A percentile compares a stretch with the other conserved stretches of the same genome.
Conservation (phyloP, 2,113 vertebrate genomes). For the Elephas maximus region DNA sequence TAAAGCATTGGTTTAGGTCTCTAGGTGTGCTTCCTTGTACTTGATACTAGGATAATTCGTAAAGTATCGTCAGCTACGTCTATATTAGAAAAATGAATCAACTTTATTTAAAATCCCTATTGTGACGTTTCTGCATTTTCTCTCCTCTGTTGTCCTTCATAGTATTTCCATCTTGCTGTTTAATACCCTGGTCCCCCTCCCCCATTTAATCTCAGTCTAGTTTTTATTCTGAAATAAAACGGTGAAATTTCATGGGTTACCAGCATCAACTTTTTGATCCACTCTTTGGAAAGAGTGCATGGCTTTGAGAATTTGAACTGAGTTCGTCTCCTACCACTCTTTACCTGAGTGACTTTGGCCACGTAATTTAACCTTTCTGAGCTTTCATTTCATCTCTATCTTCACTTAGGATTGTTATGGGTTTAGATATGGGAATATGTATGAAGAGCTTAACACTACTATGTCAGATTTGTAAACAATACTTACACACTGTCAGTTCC, state of each 20-base stretch:
- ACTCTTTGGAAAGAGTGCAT: background rate
- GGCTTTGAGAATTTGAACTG: background rate
- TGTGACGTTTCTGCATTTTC: background rate
- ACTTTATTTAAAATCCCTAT: background rate
- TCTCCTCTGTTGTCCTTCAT: background rate
- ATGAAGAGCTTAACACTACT: background rate
- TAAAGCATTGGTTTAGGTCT: background rate
- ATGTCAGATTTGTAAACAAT: background rate
- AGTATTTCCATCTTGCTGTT: background rate
- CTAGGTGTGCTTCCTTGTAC: background rate
- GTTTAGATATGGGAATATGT: background rate
- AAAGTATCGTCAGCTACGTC: background rate
- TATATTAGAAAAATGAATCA: background rate
- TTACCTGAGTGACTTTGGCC: background rate
- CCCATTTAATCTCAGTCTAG: background rate
- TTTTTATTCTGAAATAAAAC: constrained; percentile 11
- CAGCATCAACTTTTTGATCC: background rate
- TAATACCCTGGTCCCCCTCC: background rate
- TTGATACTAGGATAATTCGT: background rate
- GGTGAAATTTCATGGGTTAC: background rate
- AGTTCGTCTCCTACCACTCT: background rate
- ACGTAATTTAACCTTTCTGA: constrained; percentile 40
- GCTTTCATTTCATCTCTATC: background rate
- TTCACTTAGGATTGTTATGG: background rate
- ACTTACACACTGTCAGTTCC: background rate